Conservation (phyloP, 2,888 invertebrate genomes). For the Argynnis bischoffii region DNA sequence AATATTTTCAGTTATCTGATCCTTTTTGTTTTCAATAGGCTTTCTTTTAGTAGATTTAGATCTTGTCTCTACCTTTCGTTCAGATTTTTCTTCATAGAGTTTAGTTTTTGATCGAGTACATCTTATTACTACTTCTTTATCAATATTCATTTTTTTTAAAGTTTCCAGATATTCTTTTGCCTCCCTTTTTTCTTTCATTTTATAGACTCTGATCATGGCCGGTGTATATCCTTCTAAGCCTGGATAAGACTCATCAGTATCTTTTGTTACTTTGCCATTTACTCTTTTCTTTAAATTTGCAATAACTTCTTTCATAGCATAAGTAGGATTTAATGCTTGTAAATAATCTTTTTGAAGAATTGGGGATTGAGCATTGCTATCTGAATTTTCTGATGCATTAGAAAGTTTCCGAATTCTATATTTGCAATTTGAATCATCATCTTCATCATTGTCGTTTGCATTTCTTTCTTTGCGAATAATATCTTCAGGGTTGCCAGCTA, state of each 20-base stretch:
- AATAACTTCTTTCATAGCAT: conserved; percentile 87
- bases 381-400: conserved; percentile 61
- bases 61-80: conserved; percentile 20
- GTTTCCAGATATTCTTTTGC: conserved; percentile 64
- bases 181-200: conserved; percentile 73
- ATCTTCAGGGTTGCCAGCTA: conserved; percentile 85
- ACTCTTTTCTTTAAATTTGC: conserved; percentile 83
- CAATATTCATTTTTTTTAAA: conserved; percentile 49
- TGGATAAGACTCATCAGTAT: conserved; percentile 51
- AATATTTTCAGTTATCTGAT: neutral
- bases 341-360: conserved; percentile 74
- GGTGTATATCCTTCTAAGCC: conserved; percentile 76
- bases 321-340: conserved; percentile 83
- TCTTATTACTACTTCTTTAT: conserved; percentile 46
- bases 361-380: conserved; percentile 62
- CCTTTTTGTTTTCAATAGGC: neutral
- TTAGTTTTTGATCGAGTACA: conserved; percentile 55
- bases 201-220: conserved; percentile 80
- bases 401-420: conserved; percentile 75
- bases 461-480: conserved; percentile 80
- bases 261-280: conserved; percentile 57
- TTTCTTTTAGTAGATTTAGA: conserved; percentile 26
- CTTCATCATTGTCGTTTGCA: conserved; percentile 55
- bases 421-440: conserved; percentile 65
- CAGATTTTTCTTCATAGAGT: conserved; percentile 20